These are phyloP conservation scores for Plestiodon gilberti DNA, from an alignment of 2,113 vertebrate species.

Conservation along the genomic window DNA sequence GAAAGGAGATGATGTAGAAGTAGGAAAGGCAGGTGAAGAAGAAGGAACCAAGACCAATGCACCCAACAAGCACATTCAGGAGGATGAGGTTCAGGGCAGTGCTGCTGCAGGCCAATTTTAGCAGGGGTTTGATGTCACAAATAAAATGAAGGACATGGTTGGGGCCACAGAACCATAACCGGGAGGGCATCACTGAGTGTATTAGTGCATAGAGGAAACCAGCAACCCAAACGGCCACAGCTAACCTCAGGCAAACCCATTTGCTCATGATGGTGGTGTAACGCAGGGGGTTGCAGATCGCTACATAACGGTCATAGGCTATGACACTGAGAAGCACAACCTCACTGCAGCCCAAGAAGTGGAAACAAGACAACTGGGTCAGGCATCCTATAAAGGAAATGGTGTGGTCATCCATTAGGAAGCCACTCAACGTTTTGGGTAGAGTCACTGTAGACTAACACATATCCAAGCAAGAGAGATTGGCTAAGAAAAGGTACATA, in stretches of 20 bases:
- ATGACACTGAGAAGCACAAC: slow-evolving; percentile 18
- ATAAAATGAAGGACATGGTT: slow-evolving; percentile 47
- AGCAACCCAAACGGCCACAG: slow-evolving; percentile 40
- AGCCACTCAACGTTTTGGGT: slow-evolving; percentile 52
- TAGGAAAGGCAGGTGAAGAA: slow-evolving; percentile 47
- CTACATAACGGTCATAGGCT: slow-evolving; percentile 46
- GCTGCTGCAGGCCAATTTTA: slow-evolving; percentile 47
- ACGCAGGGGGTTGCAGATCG: slow-evolving; percentile 44
- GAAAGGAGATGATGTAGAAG: slow-evolving; percentile 29
- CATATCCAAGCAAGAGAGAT: slow-evolving; percentile 52
- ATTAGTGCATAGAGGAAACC: slow-evolving; percentile 36
- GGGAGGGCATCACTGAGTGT: slow-evolving; percentile 22
- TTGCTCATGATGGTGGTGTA: slow-evolving; percentile 47
- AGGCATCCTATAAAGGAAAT: slow-evolving; percentile 31
- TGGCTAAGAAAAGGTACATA: slow-evolving; percentile 62
- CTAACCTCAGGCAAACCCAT: slow-evolving; percentile 35
- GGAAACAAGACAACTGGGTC: slow-evolving; percentile 1
- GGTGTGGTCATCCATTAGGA: slow-evolving; percentile 10
- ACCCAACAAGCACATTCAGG: slow-evolving; percentile 8
- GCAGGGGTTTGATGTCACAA: slow-evolving; percentile 49
- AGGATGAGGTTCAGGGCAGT: slow-evolving; percentile 32
- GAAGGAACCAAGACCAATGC: slow-evolving; percentile 22
- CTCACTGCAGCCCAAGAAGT: slow-evolving; percentile 29
- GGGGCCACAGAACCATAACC: slow-evolving; percentile 23
- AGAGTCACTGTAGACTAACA: slow-evolving; percentile 49